These are phyloP conservation scores for Sebastes flavidus DNA, from an alignment of 2,797 vertebrate species.

Conservation along the genomic window DNA sequence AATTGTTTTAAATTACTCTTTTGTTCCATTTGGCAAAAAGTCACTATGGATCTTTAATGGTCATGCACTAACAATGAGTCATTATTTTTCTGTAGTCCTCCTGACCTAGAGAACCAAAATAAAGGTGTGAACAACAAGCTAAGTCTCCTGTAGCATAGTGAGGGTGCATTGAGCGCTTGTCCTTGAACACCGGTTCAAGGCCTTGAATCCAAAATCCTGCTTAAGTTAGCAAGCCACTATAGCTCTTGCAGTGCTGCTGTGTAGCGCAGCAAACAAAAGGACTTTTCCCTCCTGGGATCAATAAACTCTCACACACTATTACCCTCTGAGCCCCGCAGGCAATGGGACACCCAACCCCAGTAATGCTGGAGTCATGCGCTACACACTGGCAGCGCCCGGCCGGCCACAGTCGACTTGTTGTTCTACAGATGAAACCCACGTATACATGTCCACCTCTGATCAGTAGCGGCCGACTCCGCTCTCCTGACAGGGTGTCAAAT, in stretches of 20 bases:
- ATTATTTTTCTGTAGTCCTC: neutral
- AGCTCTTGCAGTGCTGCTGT: neutral
- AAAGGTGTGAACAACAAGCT: neutral
- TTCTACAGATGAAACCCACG: slow-evolving; percentile 13
- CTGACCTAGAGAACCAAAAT: neutral
- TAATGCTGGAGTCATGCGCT: slow-evolving; percentile 13
- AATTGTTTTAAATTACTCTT: neutral
- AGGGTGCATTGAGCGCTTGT: neutral
- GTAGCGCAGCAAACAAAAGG: slow-evolving; percentile 19
- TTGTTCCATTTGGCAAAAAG: neutral
- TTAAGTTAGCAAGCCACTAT: neutral
- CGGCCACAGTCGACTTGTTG: neutral
- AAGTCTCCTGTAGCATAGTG: neutral
- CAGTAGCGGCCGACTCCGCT: slow-evolving; percentile 7
- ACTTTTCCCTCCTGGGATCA: slow-evolving; percentile 34
- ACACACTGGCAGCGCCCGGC: neutral
- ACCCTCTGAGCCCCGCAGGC: slow-evolving; percentile 20
- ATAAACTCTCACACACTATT: slow-evolving; percentile 51
- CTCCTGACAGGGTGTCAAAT: slow-evolving; percentile 56
- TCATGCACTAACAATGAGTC: neutral
- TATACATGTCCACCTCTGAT: slow-evolving; percentile 33
- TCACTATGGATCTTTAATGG: neutral
- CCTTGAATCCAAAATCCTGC: neutral
- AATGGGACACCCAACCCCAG: slow-evolving; percentile 36
- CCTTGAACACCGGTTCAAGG: neutral